Conservation (phyloP, 2,888 invertebrate species). For the Cremastinae sp. region DNA sequence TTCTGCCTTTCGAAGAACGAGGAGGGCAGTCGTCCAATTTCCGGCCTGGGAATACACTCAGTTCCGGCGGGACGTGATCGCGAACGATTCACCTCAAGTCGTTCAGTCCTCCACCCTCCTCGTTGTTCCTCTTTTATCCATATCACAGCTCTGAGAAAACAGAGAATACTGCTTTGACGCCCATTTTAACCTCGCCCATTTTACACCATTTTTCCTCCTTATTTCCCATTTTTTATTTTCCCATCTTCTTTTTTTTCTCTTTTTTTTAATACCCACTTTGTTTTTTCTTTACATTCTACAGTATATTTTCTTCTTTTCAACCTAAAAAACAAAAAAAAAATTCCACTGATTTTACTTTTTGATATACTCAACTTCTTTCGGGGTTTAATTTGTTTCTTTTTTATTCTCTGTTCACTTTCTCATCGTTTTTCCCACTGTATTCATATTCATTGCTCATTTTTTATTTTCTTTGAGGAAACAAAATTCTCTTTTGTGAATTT, state of each 20-base stretch:
- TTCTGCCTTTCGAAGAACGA: slow-evolving; percentile 67
- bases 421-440: too few species aligned
- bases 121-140: slow-evolving; percentile 60
- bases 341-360: too few species aligned
- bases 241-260: slow-evolving; percentile 10
- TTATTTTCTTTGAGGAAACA: not conserved
- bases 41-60: slow-evolving; percentile 60
- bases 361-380: too few species aligned
- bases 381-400: too few species aligned
- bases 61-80: slow-evolving; percentile 59
- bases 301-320: slow-evolving; percentile 13
- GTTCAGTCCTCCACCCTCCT: slow-evolving; percentile 27
- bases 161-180: slow-evolving; percentile 63
- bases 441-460: too few species aligned
- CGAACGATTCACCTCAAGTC: slow-evolving; percentile 39
- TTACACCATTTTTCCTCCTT: slow-evolving; percentile 41
- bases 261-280: not conserved
- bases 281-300: slow-evolving; percentile 14
- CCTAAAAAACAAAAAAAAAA: too few species aligned
- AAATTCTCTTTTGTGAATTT: slow-evolving; percentile 41
- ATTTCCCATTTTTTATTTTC: slow-evolving; percentile 25
- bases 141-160: slow-evolving; percentile 77
- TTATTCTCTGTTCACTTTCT: too few species aligned
- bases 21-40: slow-evolving; percentile 57
- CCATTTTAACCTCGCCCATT: slow-evolving; percentile 43